Percentiles rank a stretch among this genome's conserved stretches.
Conservation (phyloP, 64 coral and sea anemone species). For the Pachyseris speciosa region DNA sequence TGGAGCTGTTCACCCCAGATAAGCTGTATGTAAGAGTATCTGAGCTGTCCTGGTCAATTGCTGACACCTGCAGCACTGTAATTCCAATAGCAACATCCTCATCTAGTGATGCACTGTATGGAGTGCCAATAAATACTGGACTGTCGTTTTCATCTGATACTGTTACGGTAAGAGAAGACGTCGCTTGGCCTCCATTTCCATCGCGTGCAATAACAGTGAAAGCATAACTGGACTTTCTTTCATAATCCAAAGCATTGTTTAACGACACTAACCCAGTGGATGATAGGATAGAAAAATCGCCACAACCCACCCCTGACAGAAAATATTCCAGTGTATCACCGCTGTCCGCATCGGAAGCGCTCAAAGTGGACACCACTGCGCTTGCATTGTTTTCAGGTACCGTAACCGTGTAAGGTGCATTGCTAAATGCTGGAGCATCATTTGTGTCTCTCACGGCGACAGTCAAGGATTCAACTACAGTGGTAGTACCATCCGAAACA, state of each 20-base stretch:
- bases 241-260: constrained; percentile 15
- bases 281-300: constrained; percentile 34
- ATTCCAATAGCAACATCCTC: constrained; percentile 7
- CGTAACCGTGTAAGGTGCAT: constrained; percentile 24
- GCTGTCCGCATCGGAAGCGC: constrained; percentile 29
- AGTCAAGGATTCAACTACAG: constrained; percentile 20
- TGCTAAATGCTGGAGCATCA: constrained; percentile 10
- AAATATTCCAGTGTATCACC: constrained; percentile 33
- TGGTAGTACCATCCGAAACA: not conserved
- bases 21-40: constrained; percentile 25
- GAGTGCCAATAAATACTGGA: constrained; percentile 26
- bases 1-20: not conserved
- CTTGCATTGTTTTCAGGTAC: constrained; percentile 28
- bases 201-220: constrained; percentile 21
- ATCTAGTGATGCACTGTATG: constrained; percentile 25
- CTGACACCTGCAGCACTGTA: not conserved
- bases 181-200: constrained; percentile 12
- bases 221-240: constrained; percentile 34
- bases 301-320: constrained; percentile 29
- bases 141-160: constrained; percentile 32
- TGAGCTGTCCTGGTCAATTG: not conserved
- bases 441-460: constrained; percentile 13
- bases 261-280: constrained; percentile 36
- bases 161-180: constrained; percentile 7
- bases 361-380: not conserved